Percentiles rank a stretch among this genome's conserved stretches.
Conservation (phyloP, 2,113 vertebrate species). For the Neoarius graeffei region DNA sequence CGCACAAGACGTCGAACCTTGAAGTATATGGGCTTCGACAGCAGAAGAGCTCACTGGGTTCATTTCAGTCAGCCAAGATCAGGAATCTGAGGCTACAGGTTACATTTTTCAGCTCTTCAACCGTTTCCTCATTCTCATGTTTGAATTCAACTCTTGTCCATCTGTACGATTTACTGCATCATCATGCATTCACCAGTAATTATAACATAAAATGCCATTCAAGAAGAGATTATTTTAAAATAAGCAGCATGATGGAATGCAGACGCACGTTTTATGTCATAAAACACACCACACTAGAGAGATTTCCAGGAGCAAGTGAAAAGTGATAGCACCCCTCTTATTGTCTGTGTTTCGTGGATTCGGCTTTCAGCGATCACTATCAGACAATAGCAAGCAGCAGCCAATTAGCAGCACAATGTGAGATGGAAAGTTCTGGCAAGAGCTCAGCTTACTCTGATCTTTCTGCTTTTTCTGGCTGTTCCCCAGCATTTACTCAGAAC, state of each 20-base stretch:
- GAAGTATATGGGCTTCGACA: neutral
- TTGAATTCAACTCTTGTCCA: neutral
- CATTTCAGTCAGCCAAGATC: neutral
- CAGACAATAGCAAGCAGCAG: conserved; percentile 25
- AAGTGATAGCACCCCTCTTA: conserved; percentile 40
- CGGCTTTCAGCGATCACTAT: conserved; percentile 52
- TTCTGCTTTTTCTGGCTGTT: conserved; percentile 23
- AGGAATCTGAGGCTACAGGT: neutral
- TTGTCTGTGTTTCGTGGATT: conserved; percentile 42
- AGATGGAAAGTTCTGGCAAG: conserved; percentile 53
- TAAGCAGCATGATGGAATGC: neutral
- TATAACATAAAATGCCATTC: neutral
- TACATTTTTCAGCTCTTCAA: neutral
- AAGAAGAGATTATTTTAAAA: neutral
- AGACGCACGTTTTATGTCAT: neutral
- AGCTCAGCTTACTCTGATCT: conserved; percentile 39
- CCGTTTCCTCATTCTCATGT: neutral
- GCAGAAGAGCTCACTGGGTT: neutral
- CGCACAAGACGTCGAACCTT: neutral
- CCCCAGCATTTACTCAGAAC: conserved; percentile 25
- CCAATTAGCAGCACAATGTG: conserved; percentile 46
- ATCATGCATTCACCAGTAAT: no score
- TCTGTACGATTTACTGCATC: no score
- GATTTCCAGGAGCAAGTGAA: conserved; percentile 3
- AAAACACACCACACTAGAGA: neutral